Evolutionary conservation across 2,113 vertebrate genomes (phyloP).

Genomic region (Microtus montanus): DNA sequence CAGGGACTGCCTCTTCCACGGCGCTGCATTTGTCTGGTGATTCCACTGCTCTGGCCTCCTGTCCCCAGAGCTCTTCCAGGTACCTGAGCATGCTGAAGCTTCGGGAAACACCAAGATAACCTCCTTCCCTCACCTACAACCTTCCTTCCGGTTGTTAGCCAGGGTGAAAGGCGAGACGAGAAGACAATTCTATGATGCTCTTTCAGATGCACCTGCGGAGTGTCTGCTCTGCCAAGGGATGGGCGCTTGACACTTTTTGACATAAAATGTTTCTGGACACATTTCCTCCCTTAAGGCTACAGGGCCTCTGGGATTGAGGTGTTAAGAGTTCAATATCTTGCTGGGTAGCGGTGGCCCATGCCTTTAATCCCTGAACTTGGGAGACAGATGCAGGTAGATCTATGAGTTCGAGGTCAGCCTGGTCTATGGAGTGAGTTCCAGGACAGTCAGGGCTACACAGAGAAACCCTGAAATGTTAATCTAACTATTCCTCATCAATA

Average conservation of each 20-base stretch:
- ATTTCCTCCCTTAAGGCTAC: neutral
- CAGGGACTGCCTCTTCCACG: neutral
- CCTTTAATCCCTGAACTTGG: neutral
- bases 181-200: neutral
- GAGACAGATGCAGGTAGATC: neutral
- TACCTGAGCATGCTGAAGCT: neutral
- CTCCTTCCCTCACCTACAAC: fast-evolving
- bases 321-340: neutral
- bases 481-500: too few relatives aligned
- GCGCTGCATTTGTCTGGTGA: neutral
- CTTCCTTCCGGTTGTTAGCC: neutral
- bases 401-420: neutral
- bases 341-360: neutral
- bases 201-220: neutral
- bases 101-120: neutral
- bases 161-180: too few relatives aligned
- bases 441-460: neutral
- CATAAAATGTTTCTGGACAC: neutral
- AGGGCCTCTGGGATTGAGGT: neutral
- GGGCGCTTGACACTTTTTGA: neutral
- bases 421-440: neutral
- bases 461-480: neutral
- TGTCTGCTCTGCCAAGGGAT: neutral
- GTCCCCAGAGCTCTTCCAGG: neutral
- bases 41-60: neutral